A percentile compares a stretch with the other conserved stretches of the same genome.
phyloP scores from a whole-genome alignment of 2,888 invertebrate genomes.

The Taenaris catops region DNA sequence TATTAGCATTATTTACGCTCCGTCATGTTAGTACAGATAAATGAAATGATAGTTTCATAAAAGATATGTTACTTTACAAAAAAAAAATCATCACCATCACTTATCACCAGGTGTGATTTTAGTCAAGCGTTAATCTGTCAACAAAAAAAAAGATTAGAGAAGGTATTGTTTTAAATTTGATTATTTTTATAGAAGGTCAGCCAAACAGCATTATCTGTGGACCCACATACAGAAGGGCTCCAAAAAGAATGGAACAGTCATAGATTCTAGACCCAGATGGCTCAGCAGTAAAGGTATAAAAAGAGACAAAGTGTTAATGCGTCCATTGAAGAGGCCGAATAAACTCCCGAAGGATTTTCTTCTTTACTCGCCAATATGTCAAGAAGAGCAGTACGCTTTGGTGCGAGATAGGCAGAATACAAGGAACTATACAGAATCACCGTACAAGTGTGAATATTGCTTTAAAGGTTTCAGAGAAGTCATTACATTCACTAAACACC shows the following conservation, averaged over 20 bases:
- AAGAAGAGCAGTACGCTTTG: slow-evolving; percentile 54
- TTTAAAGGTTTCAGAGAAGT: slow-evolving; percentile 53
- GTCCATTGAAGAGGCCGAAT: slow-evolving; percentile 11
- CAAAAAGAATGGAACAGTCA: slow-evolving; percentile 28
- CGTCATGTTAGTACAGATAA: too few relatives aligned
- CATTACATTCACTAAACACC: slow-evolving; percentile 53
- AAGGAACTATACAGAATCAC: slow-evolving; percentile 54
- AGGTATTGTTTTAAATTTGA: too few relatives aligned
- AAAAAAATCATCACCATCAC: too few relatives aligned
- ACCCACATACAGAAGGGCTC: slow-evolving; percentile 45
- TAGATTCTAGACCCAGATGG: background rate
- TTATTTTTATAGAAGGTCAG: slow-evolving; percentile 53
- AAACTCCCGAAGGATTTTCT: slow-evolving; percentile 46
- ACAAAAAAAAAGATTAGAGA: too few relatives aligned
- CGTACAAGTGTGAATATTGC: slow-evolving; percentile 53
- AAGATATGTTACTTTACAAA: too few relatives aligned
- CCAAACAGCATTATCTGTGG: slow-evolving; percentile 59
- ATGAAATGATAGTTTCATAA: too few relatives aligned
- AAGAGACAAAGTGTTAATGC: slow-evolving; percentile 7
- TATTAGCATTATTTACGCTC: too few relatives aligned
- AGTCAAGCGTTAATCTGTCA: too few relatives aligned
- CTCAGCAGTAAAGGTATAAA: slow-evolving; percentile 37
- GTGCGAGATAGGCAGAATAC: slow-evolving; percentile 44
- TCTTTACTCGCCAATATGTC: slow-evolving; percentile 44
- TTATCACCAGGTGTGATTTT: too few relatives aligned